Evolutionary conservation across 2,797 vertebrate species (phyloP), one percentile per base, ranked within the genome.

Genomic region (Artibeus jamaicensis): DNA sequence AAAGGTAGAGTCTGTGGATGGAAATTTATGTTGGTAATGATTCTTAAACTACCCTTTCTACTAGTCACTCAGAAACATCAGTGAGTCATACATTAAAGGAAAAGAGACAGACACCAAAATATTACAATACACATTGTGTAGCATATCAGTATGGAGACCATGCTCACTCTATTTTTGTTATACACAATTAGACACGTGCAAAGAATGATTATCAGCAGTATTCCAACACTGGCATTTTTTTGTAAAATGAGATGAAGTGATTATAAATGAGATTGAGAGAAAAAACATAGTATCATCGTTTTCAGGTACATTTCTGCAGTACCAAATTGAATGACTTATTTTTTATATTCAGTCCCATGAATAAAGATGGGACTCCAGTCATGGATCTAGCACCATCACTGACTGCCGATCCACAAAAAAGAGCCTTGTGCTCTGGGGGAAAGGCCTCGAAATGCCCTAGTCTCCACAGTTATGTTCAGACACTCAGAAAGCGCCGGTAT

Each of bases 1-100:
- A 50, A 26, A 97, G 74, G 84, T 91, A 32, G 95, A 91, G 78
- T 15, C n/a, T 81, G 21, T 90, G 74, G 94, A 88, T 79, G 83
- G 89, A 96, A 94, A 96, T 53, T 82, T 71, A 83, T 50, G n/a
- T 73, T 48, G 34, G 34, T 93, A 74, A 86, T 81, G 73, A 68
- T 83, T 96, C 91, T 96, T 65, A 96, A 95, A 82, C 26, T 16
- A 83, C 48, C 6, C 89, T 93, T 21, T 93, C 65, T 29, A 32
- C 34, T 77, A 21, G 57, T 48, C 22, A 37, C 55, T 88, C 34
- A 88, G 90, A 94, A 73, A 11, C 50, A 81, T 92, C 73, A 71
- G 15, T 79, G 22, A 83, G 18, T 92, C 65, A 62, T 59, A 71
- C 29, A 44, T 46, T 50, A 59, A 67, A 50, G 39, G 70, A 73